These are phyloP conservation scores for Drosophila suboccidentalis DNA, from an alignment of 2,888 invertebrate genomes.

Conservation along the genomic window DNA sequence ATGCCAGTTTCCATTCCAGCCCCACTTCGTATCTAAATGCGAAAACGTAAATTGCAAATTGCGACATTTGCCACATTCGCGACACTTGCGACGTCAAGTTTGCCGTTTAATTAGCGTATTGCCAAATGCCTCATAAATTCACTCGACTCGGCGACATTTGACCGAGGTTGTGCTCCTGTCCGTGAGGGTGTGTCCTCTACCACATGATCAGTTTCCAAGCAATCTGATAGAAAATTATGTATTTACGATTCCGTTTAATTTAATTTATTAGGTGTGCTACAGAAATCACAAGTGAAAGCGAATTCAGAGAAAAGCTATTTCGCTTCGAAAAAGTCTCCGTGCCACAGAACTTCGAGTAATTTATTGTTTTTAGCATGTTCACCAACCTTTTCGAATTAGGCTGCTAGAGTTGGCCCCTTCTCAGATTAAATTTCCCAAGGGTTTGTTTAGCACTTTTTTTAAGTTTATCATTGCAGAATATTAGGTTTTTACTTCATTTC, in stretches of 20 bases:
- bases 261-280: not conserved
- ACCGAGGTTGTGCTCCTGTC: conserved; percentile 49
- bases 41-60: conserved; percentile 25
- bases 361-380: no score
- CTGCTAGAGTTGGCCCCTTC: no score
- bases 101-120: conserved; percentile 72
- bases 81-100: conserved; percentile 53
- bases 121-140: conserved; percentile 66
- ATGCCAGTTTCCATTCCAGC: conserved; percentile 42
- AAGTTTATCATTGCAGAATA: no score
- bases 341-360: no score
- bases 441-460: no score
- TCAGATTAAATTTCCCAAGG: no score
- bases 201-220: not conserved
- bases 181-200: conserved; percentile 41
- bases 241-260: not conserved
- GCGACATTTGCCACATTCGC: conserved; percentile 36
- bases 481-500: no score
- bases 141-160: conserved; percentile 33
- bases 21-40: conserved; percentile 25
- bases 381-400: no score
- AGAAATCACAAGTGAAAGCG: no score
- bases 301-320: no score
- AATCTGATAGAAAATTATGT: not conserved
- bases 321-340: no score